Conservation (phyloP, 2,888 invertebrate genomes). For the Acutogordius australiensis region DNA sequence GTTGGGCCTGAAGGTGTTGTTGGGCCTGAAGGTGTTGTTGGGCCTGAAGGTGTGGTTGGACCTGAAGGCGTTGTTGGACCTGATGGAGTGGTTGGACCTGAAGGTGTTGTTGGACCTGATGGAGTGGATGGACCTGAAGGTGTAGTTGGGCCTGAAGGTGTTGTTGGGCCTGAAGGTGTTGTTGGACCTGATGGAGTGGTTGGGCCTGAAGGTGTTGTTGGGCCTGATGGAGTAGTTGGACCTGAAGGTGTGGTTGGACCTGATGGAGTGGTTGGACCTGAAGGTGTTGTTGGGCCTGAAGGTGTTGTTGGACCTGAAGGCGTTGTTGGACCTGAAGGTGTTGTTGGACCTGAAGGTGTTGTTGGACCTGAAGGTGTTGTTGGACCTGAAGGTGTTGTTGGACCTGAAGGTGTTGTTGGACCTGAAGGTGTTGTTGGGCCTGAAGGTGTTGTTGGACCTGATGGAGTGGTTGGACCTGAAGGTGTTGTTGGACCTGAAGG, state of each 20-base stretch:
- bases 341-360: neutral
- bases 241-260: neutral
- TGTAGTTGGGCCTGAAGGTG: neutral
- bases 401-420: neutral
- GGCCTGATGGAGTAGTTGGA: neutral
- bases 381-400: neutral
- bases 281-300: neutral
- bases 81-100: neutral
- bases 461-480: neutral
- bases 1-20: neutral
- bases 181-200: neutral
- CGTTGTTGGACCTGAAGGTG: neutral
- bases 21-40: neutral
- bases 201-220: neutral
- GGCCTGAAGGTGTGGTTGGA: neutral
- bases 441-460: neutral
- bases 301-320: neutral
- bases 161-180: neutral
- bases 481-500: neutral
- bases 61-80: neutral
- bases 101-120: neutral
- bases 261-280: neutral
- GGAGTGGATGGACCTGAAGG: neutral
- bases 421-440: neutral
- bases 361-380: neutral